Base-by-base conservation (phyloP, 2,113 vertebrate genomes). In the Elaphurus davidianus region DNA sequence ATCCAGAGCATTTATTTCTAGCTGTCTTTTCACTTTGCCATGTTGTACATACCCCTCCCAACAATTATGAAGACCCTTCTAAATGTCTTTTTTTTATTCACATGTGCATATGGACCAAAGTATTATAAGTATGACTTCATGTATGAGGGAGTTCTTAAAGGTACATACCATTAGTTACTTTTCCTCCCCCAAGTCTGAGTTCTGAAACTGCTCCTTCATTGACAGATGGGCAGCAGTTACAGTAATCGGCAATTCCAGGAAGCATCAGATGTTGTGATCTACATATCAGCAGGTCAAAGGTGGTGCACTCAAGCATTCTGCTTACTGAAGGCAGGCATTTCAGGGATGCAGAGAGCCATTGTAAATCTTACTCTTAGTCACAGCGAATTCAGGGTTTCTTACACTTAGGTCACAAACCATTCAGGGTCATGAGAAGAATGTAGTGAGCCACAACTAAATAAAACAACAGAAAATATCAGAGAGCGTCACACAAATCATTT, bases 211-310 rank as follows among this genome's bases (percentile, higher is more conserved):
- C 92, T 97, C 96, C 94, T 98, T 98, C 97, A 95, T 36, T 90
- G n/a, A 98, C 98, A 96, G 4, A 98, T 98, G 98, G 98, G 98
- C 98, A 98, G 97, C 98, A 98, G 85, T 21, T 98, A 89, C 84
- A 98, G 90, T 94, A 91, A 93, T 92, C 97, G 97, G 96, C 94
- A 98, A 97, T 98, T 96, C 97, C 97, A 98, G 97, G 97, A 98
- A 90, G 87, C 96, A 97, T 40, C 83, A 94, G 21, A 45, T 93
- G 96, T 97, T 98, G 97, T 97, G 91, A 96, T 36, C 94, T 98
- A 98, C 97, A 98, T 96, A 98, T 98, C 91, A 98, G 97, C 97
- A 98, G 97, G 95, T 98, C 97, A 98, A 96, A 98, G n/a, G 92
- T 64, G 98, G 76, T 83, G 83, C 98, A 92, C 87, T 81, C 91